Evolutionary conservation across 2,113 vertebrate genomes (phyloP).

Genomic region (Podarcis cretensis): DNA sequence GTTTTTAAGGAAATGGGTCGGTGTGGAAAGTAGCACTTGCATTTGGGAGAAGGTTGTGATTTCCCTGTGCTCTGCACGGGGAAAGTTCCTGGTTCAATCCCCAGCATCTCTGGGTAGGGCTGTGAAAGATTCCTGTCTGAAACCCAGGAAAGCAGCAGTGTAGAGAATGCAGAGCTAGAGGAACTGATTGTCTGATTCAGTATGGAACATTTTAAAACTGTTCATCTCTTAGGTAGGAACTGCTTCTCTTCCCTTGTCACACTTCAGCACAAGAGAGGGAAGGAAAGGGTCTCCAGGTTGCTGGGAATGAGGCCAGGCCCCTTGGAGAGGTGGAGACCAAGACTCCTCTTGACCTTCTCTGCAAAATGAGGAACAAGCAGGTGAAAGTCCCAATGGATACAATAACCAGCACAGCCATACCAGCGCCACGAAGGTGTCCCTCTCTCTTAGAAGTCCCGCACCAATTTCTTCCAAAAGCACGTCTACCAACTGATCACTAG

Average conservation of each 20-base stretch:
- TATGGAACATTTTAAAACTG: neutral
- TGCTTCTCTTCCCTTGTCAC: neutral
- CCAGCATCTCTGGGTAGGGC: too few relatives aligned
- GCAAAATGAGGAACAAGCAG: neutral
- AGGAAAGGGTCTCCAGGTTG: neutral
- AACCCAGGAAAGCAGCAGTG: too few relatives aligned
- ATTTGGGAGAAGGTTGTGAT: too few relatives aligned
- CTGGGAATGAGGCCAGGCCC: neutral
- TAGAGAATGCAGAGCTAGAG: too few relatives aligned
- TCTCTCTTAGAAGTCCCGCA: conserved; percentile 54
- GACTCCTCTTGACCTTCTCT: neutral
- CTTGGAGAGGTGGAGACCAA: neutral
- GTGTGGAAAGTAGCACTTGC: neutral
- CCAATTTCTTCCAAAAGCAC: conserved; percentile 78
- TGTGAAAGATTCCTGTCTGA: too few relatives aligned
- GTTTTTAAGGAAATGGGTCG: neutral
- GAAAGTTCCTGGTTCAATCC: too few relatives aligned
- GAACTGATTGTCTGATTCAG: too few relatives aligned
- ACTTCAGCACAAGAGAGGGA: neutral
- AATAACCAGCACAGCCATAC: conserved; percentile 52
- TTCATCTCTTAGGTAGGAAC: neutral
- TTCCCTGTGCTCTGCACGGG: too few relatives aligned
- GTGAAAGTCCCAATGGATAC: neutral
- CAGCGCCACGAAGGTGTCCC: conserved; percentile 68
- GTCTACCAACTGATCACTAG: conserved; percentile 75